Evolutionary conservation across 1,140 invertebrate species (phyloP), one percentile per base, ranked within the genome.

Genomic region (Hyles euphorbiae): DNA sequence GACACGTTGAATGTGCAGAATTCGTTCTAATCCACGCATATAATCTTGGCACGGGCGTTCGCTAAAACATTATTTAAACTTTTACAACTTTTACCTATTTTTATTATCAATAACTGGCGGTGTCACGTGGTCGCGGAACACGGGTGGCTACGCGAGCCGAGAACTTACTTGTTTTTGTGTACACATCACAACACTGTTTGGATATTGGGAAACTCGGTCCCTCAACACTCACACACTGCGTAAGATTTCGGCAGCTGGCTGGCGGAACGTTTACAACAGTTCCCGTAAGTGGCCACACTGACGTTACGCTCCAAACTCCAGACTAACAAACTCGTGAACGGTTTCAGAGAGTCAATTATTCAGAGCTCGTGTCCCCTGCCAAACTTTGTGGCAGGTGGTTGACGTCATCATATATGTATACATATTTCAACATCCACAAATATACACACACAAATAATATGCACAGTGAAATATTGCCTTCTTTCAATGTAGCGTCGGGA

Each of bases 241-340:
- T 44, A 22, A 4, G 40, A 40, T 40, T 40, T 40, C 36, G 36
- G 36, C 36, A 59, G 52, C 52, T 58, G 55, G 51, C 59, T 51
- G 22, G 9, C 11, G 53, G 57, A 60, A 57, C 58, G 60, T 40
- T 63, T 50, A 55, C 44, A 51, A 22, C 45, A 12, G 58, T 67
- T 60, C 49, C 40, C 60, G 40, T 49, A 60, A 46, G 50, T 60
- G 60, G 58, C 57, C 64, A 68, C 67, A 67, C 62, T 45, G 60
- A 72, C 73, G 60, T 76, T 68, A 76, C 64, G 67, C 72, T 65
- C 61, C 70, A 78, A 63, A 67, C 74, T 87, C 78, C 81, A 84
- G 81, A 83, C 80, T 87, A 83, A 81, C 71, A 78, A 80, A 76
- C 63, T 76, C 76, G 63, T 73, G 80, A 74, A 76, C 80, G 72